Evolutionary conservation across 53 echinoderm and acorn worm species (phyloP), one percentile per base, ranked within the genome.

Genomic region (Zoroaster sp.): DNA sequence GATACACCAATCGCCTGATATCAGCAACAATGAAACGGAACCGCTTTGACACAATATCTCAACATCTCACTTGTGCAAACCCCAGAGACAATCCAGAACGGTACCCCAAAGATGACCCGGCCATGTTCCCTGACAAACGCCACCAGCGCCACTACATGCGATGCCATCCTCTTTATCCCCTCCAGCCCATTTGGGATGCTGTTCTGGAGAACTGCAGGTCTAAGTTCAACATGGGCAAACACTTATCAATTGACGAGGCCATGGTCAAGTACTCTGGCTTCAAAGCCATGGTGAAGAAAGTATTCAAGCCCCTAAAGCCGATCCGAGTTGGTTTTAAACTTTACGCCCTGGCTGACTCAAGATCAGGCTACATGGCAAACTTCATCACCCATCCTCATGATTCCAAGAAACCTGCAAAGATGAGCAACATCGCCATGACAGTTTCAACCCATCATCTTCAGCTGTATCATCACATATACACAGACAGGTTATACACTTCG

Each of bases 261-360:
- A 75, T 75, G 74, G 42, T 88, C 2, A 73, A 59, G 25, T 86
- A 86, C 37, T 34, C 33, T 3, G 86, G 73, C 0, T 86, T 74
- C 52, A 59, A 73, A 23, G 73, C 87, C 35, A 53, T 5, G 71
- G 69, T 85, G 12, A 38, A 40, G 68, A 85, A 87, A 28, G 52
- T 71, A 17, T 87, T 73, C 55, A 87, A 73, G 87, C 87, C 74
- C 41, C 40, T 87, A 15, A 88, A 88, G 35, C 88, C 77, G 3
- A 88, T 77, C 44, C 40, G 88, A 42, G 30, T 43, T 31, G 88
- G 88, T 5, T 77, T 88, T 47, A 77, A 67, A 49, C 9, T 88
- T 30, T 88, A 88, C 36, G 75, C 73, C 77, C 18, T 88, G 44
- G 76, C 76, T 12, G 88, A 88, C 3, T 17, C 75, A 8, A 18